These are phyloP conservation scores for Anastrepha ludens DNA, from an alignment of 1,140 invertebrate genomes.

Conservation along the genomic window DNA sequence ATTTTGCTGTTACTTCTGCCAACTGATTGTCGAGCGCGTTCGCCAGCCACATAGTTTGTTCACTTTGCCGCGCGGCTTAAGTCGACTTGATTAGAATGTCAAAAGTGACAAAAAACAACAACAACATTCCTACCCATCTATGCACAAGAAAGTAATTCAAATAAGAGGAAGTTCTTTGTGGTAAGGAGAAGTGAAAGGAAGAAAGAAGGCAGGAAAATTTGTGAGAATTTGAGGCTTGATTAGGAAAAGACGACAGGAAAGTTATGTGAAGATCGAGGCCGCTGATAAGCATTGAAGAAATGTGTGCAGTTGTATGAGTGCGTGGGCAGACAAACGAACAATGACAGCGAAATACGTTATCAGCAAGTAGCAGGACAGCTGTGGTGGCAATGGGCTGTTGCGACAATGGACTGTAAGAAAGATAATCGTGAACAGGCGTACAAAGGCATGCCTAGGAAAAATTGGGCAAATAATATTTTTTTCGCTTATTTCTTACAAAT, in stretches of 20 bases:
- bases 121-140: background rate
- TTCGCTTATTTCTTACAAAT: too few species aligned
- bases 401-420: too few species aligned
- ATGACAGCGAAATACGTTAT: background rate
- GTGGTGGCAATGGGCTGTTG: too few species aligned
- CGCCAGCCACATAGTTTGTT: too few species aligned
- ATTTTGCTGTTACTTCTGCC: background rate
- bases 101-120: background rate
- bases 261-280: background rate
- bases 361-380: background rate
- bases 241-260: background rate
- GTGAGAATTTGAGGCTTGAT: background rate
- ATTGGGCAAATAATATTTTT: too few species aligned
- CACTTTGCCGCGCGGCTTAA: background rate
- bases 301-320: background rate
- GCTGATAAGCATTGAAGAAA: background rate
- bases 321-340: background rate
- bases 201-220: background rate
- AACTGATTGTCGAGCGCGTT: background rate
- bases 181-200: background rate
- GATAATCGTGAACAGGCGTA: too few species aligned
- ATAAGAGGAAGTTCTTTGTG: background rate
- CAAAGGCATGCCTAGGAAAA: too few species aligned
- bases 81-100: conserved; percentile 18
- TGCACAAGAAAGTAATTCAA: background rate